Conservation (phyloP, 2,113 vertebrate species). For the Vombatus ursinus region DNA sequence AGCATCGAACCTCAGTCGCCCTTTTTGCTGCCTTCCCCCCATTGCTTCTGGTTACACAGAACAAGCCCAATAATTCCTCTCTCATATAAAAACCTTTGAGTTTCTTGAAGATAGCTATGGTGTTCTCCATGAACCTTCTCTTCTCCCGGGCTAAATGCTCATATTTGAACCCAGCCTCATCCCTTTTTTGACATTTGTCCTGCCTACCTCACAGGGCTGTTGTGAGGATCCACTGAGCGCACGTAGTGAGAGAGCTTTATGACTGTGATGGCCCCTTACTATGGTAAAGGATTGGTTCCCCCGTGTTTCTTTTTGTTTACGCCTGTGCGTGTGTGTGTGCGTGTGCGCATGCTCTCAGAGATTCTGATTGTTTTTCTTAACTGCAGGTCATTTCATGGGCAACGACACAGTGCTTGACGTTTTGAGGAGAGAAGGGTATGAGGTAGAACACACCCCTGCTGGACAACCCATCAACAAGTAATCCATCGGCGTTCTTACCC, state of each 20-base stretch:
- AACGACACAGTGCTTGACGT: slow-evolving; percentile 94
- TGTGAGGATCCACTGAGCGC: background rate
- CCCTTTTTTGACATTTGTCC: background rate
- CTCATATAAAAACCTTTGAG: background rate
- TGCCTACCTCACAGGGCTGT: background rate
- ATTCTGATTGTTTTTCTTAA: slow-evolving; percentile 72
- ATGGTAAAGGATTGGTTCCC: background rate
- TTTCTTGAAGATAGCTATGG: background rate
- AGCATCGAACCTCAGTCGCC: too few relatives aligned
- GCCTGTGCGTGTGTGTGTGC: rapidly evolving
- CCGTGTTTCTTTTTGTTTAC: background rate
- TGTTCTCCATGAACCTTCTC: background rate
- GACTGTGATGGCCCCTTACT: background rate
- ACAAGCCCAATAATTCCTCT: background rate
- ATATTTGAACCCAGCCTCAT: background rate
- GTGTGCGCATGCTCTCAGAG: rapidly evolving
- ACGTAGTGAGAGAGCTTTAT: background rate
- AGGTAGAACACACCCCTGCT: slow-evolving; percentile 91
- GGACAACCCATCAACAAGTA: slow-evolving; percentile 90
- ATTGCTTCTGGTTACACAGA: background rate
- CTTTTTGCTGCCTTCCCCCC: background rate
- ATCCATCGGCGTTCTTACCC: slow-evolving; percentile 60
- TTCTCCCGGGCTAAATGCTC: background rate
- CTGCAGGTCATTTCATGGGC: slow-evolving; percentile 94
- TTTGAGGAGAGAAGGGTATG: slow-evolving; percentile 89